Evolutionary conservation across 2,888 invertebrate species (phyloP).

Genomic region (Aelia acuminata): DNA sequence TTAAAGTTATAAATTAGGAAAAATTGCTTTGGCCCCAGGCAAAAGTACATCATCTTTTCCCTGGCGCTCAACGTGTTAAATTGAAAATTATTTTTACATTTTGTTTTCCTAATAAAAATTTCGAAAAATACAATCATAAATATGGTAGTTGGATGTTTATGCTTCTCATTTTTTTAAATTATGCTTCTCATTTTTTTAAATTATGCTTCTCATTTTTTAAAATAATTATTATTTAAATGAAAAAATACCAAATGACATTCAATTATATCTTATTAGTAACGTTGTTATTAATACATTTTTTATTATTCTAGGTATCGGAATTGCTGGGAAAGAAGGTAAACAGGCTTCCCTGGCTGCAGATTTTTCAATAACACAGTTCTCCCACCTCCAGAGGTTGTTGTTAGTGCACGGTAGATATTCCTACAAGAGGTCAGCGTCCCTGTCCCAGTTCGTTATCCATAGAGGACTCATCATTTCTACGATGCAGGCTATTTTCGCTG

Average conservation of each 20-base stretch:
- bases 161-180: too few relatives aligned
- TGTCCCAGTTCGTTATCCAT: conserved; percentile 99
- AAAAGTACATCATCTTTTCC: too few relatives aligned
- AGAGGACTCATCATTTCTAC: conserved; percentile 98
- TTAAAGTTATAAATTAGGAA: too few relatives aligned
- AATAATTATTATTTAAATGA: too few relatives aligned
- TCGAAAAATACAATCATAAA: too few relatives aligned
- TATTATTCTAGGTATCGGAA: conserved; percentile 78
- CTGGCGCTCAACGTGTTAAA: too few relatives aligned
- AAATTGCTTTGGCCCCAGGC: too few relatives aligned
- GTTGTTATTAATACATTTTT: background rate
- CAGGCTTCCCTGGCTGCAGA: conserved; percentile 98
- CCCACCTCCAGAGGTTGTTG: conserved; percentile 84
- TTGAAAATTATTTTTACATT: too few relatives aligned
- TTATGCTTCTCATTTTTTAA: too few relatives aligned
- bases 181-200: too few relatives aligned
- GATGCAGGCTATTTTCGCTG: conserved; percentile 98
- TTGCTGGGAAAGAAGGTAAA: conserved; percentile 90
- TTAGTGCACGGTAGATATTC: conserved; percentile 88
- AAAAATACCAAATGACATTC: background rate
- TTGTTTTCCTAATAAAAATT: too few relatives aligned
- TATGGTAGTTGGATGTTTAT: too few relatives aligned
- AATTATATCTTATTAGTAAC: background rate
- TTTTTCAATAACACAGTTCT: conserved; percentile 93
- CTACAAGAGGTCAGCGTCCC: conserved; percentile 95